These are phyloP conservation scores for Corapipo altera DNA, from an alignment of 2,113 vertebrate species.

Conservation along the genomic window DNA sequence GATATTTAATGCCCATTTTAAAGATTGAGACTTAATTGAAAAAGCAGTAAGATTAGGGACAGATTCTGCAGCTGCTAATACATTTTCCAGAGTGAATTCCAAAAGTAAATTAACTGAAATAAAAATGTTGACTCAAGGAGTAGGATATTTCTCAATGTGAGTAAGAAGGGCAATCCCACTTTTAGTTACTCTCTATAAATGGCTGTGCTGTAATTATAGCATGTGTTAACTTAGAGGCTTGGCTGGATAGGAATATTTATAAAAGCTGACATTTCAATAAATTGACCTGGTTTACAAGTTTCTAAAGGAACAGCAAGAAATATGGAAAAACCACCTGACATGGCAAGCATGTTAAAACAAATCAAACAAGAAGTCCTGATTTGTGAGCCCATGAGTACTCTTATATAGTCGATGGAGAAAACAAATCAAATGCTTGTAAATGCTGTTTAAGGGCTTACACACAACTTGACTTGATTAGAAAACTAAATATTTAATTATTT, in stretches of 20 bases:
- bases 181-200: slow-evolving; percentile 30
- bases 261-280: slow-evolving; percentile 59
- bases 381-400: slow-evolving; percentile 10
- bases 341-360: slow-evolving; percentile 27
- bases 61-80: slow-evolving; percentile 33
- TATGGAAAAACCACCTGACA: slow-evolving; percentile 40
- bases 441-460: slow-evolving; percentile 54
- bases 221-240: slow-evolving; percentile 42
- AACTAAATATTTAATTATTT: slow-evolving; percentile 71
- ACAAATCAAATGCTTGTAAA: slow-evolving; percentile 64
- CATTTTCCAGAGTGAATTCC: slow-evolving; percentile 51
- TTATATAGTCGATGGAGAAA: slow-evolving; percentile 33
- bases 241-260: slow-evolving; percentile 49
- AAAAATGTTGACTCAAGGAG: slow-evolving; percentile 47
- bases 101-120: slow-evolving; percentile 51
- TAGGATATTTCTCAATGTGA: slow-evolving; percentile 25
- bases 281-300: slow-evolving; percentile 43
- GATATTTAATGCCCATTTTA: slow-evolving; percentile 17
- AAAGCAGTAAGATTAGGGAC: slow-evolving; percentile 6
- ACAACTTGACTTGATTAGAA: slow-evolving; percentile 71
- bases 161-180: slow-evolving; percentile 21
- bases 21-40: slow-evolving; percentile 11
- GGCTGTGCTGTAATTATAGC: slow-evolving; percentile 47
- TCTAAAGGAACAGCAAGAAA: slow-evolving; percentile 39
- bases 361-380: slow-evolving; percentile 45